Evolutionary conservation across 2,113 vertebrate genomes (phyloP), one percentile per base, ranked within the genome.

Genomic region (Amblyopsis rosae): DNA sequence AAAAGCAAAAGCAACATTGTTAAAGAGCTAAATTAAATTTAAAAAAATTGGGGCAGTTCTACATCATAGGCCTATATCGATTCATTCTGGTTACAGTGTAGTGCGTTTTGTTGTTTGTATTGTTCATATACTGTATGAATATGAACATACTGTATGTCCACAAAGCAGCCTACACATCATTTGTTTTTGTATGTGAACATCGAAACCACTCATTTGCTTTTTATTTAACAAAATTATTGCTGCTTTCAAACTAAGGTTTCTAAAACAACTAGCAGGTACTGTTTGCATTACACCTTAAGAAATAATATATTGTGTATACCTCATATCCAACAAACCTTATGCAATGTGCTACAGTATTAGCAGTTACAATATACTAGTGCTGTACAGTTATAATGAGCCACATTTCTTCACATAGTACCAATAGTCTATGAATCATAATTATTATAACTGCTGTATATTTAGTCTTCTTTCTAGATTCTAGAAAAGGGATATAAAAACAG

Each of bases 1-100:
- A 75, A 69, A 80, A 83, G 73, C 83, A 69, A 87, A 79, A 81
- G 82, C 85, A 87, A 86, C 76, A 86, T 79, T 59, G 69, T 75
- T 48, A 63, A 59, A 83, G 86, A 83, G 73, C 70, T 68, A 85
- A 87, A 85, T 75, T 80, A 85, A 74, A 67, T 76, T 56, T 12
- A 70, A 82, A 86, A 89, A 84, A 87, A 88, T 86, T 89, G 86
- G 83, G 75, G n/a, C 10, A 71, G 54, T 26, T 26, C 26, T 26
- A 26, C 26, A 33, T 65, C 73, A 79, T 81, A 26, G 26, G 26
- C 2, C 26, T 26, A 12, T n/a, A 65, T 77, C 71, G 81, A 86
- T 82, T 77, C 63, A 79, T 86, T 80, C 72, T 76, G 72, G 84
- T 74, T 83, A 81, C 26, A 41, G 7, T 41, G 35, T 41, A 41